Conservation (phyloP, 2,797 vertebrate genomes). For the Sylvilagus floridanus region DNA sequence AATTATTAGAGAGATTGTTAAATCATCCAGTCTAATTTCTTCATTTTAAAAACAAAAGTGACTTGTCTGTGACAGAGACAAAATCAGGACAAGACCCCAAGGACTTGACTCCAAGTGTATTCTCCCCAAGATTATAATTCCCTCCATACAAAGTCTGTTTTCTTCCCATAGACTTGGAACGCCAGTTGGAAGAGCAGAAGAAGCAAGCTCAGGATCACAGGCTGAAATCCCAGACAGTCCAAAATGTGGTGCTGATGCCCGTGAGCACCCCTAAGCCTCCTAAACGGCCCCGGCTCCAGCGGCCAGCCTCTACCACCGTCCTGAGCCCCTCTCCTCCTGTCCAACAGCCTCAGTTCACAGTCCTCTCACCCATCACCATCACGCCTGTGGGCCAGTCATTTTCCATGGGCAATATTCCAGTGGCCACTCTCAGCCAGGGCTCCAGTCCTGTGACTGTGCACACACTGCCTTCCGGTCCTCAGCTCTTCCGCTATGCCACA, state of each 20-base stretch:
- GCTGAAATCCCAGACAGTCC: slow-evolving; percentile 90
- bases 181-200: slow-evolving; percentile 91
- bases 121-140: slow-evolving; percentile 15
- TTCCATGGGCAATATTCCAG: slow-evolving; percentile 89
- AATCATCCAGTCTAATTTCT: slow-evolving; percentile 16
- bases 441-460: slow-evolving; percentile 90
- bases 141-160: slow-evolving; percentile 39
- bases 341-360: slow-evolving; percentile 93
- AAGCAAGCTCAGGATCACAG: slow-evolving; percentile 90
- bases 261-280: slow-evolving; percentile 88
- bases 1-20: slow-evolving; percentile 12
- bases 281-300: slow-evolving; percentile 91
- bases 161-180: slow-evolving; percentile 89
- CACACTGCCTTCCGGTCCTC: slow-evolving; percentile 92
- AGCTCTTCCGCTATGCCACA: slow-evolving; percentile 91
- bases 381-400: slow-evolving; percentile 90
- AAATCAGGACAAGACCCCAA: neutral
- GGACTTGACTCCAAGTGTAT: neutral
- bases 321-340: slow-evolving; percentile 89
- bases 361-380: slow-evolving; percentile 92
- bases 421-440: slow-evolving; percentile 91
- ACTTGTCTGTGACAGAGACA: neutral
- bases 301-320: slow-evolving; percentile 91
- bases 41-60: slow-evolving; percentile 20
- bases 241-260: slow-evolving; percentile 91